phyloP scores from a whole-genome alignment of 2,113 vertebrate species.

The Ginglymostoma cirratum region DNA sequence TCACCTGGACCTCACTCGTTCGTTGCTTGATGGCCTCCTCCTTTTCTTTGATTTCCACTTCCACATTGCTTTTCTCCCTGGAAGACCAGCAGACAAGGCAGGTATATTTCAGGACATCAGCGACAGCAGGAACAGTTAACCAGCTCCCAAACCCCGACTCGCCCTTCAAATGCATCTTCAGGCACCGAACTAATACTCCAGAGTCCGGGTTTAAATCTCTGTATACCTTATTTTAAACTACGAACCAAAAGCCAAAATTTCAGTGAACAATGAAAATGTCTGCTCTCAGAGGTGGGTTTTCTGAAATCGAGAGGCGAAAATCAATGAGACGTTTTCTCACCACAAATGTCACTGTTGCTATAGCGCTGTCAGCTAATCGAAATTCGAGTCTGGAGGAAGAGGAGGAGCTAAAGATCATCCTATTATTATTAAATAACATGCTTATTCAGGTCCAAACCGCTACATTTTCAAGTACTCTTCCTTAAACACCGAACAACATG shows the following conservation, averaged over 20 bases:
- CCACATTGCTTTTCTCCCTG: conserved; percentile 92
- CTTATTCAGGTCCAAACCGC: conserved; percentile 57
- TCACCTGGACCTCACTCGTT: conserved; percentile 86
- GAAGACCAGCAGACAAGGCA: conserved; percentile 88
- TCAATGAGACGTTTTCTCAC: conserved; percentile 65
- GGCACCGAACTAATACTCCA: not conserved
- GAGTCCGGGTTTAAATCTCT: conserved; percentile 48
- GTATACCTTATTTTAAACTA: conserved; percentile 52
- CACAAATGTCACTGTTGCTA: conserved; percentile 75
- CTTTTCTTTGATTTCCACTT: conserved; percentile 92
- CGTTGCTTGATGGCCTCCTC: conserved; percentile 85
- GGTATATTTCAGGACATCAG: conserved; percentile 78
- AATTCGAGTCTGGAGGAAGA: conserved; percentile 51
- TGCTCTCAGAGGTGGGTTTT: conserved; percentile 59
- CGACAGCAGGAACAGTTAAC: conserved; percentile 68
- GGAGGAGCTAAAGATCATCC: conserved; percentile 57
- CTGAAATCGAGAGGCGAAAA: conserved; percentile 45
- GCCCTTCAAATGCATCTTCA: conserved; percentile 70
- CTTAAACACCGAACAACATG: too few relatives aligned
- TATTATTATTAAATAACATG: conserved; percentile 52
- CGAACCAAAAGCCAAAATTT: conserved; percentile 47
- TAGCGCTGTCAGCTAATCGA: conserved; percentile 64
- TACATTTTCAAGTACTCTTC: conserved; percentile 20
- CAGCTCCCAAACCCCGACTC: conserved; percentile 64
- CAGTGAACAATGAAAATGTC: conserved; percentile 49